Evolutionary conservation across 2,888 invertebrate species (phyloP).

Genomic region (Lycocerus yunnanus): DNA sequence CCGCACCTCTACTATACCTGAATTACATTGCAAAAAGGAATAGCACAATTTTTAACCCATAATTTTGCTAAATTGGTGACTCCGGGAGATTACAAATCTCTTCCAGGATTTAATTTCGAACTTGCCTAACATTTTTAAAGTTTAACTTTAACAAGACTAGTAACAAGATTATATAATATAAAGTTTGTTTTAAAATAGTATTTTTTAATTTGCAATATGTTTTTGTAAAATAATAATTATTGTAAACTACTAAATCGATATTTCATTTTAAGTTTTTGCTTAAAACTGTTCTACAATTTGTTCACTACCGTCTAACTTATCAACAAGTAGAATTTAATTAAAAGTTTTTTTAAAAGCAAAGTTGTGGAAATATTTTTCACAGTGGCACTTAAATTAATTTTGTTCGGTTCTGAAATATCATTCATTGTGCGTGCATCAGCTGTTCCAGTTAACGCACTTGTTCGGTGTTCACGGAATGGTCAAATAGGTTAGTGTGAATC

Average conservation of each 20-base stretch:
- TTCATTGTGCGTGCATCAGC: constrained; percentile 18
- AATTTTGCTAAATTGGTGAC: too few species aligned
- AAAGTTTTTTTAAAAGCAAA: background rate
- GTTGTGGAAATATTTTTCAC: background rate
- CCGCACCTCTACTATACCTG: too few species aligned
- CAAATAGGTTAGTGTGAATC: constrained; percentile 18
- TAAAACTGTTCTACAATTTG: background rate
- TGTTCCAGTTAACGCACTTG: constrained; percentile 28
- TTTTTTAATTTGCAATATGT: too few species aligned
- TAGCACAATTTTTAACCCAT: too few species aligned
- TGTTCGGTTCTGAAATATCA: background rate
- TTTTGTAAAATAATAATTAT: too few species aligned
- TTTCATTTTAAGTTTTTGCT: background rate
- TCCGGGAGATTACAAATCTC: too few species aligned
- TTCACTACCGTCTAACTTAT: background rate
- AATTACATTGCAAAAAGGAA: too few species aligned
- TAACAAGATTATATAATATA: too few species aligned
- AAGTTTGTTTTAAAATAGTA: too few species aligned
- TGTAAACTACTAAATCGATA: background rate
- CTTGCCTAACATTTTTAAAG: too few species aligned
- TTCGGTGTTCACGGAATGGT: constrained; percentile 22
- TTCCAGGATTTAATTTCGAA: too few species aligned
- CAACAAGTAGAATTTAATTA: background rate
- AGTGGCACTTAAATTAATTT: constrained; percentile 4
- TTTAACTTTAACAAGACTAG: too few species aligned